Percentiles rank a stretch among this genome's conserved stretches.
These are phyloP conservation scores for Clarias magur DNA, from an alignment of 2,113 vertebrate genomes.

Conservation along the genomic window DNA sequence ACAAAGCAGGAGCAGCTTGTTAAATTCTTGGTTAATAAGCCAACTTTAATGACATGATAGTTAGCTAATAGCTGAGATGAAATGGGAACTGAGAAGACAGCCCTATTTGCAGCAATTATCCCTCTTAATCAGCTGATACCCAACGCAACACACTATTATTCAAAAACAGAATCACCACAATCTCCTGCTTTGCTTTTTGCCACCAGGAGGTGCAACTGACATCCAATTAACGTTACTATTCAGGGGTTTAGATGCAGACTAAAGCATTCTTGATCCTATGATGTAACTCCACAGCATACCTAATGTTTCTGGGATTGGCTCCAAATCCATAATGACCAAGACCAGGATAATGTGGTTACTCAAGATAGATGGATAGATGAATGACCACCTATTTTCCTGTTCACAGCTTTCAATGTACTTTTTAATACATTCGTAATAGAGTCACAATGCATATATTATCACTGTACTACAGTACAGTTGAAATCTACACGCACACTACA, in stretches of 20 bases:
- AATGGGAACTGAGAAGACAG: background rate
- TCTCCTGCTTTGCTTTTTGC: background rate
- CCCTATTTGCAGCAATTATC: background rate
- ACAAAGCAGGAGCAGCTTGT: background rate
- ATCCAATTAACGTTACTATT: background rate
- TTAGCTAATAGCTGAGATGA: background rate
- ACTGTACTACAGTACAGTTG: background rate
- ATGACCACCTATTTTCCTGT: background rate
- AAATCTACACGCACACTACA: background rate
- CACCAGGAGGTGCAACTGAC: background rate
- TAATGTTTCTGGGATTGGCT: background rate
- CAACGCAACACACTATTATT: background rate
- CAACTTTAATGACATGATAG: background rate
- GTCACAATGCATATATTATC: background rate
- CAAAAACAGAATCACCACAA: background rate
- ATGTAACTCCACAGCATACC: background rate
- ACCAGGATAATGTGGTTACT: background rate
- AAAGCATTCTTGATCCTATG: background rate
- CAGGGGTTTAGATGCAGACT: background rate
- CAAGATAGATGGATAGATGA: background rate
- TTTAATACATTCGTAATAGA: background rate
- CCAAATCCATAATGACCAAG: background rate
- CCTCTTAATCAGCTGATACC: no score
- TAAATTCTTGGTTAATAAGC: background rate
- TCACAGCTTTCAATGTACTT: background rate